Evolutionary conservation across 2,888 invertebrate species (phyloP).

Genomic region (Sepioteuthis lessoniana): DNA sequence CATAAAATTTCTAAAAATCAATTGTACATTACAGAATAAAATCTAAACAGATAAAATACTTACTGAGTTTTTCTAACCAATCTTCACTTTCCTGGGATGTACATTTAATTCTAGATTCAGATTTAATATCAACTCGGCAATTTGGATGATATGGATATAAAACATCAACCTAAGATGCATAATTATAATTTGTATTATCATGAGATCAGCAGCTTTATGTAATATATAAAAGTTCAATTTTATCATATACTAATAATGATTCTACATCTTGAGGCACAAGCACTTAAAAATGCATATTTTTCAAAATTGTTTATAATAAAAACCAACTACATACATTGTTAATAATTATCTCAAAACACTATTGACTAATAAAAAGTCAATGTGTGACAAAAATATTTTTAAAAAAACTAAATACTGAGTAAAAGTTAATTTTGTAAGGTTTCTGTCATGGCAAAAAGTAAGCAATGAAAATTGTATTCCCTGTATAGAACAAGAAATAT

Average conservation of each 20-base stretch:
- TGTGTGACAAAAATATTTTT: too few species aligned
- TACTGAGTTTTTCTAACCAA: conserved; percentile 79
- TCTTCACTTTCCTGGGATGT: conserved; percentile 86
- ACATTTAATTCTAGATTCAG: conserved; percentile 85
- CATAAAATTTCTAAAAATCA: background rate
- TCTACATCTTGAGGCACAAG: background rate
- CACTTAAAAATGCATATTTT: background rate
- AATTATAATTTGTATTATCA: background rate
- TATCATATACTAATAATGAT: background rate
- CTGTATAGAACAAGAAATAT: too few species aligned
- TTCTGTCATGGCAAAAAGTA: too few species aligned
- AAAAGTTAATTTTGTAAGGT: too few species aligned
- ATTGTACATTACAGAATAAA: background rate
- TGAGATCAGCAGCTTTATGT: background rate
- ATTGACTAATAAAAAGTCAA: too few species aligned
- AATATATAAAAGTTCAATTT: background rate
- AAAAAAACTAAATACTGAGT: too few species aligned
- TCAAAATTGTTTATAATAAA: background rate
- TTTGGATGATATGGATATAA: conserved; percentile 89
- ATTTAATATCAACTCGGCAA: conserved; percentile 72
- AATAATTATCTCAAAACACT: background rate
- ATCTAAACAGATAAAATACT: conserved; percentile 52
- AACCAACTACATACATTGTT: too few species aligned
- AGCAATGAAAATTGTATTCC: too few species aligned
- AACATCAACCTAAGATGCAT: conserved; percentile 80